Evolutionary conservation across 2,797 vertebrate species (phyloP).

Genomic region (Anguilla anguilla): DNA sequence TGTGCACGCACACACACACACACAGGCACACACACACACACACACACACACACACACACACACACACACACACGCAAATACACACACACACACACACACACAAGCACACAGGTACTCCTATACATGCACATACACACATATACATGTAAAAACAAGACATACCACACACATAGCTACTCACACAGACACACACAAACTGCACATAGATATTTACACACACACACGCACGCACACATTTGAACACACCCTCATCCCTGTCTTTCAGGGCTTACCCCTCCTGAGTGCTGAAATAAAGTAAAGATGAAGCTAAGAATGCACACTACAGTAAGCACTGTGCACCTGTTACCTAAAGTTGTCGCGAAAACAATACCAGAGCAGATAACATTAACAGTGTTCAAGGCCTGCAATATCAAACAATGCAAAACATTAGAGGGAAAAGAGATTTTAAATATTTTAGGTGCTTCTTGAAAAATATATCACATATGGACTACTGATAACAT

Average conservation of each 20-base stretch:
- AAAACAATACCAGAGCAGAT: neutral
- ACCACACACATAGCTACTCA: constrained; percentile 38
- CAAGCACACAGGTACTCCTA: constrained; percentile 35
- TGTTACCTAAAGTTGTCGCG: neutral
- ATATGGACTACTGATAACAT: neutral
- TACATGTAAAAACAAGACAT: neutral
- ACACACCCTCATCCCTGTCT: neutral
- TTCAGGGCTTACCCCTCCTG: neutral
- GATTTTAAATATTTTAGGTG: neutral
- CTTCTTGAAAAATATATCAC: neutral
- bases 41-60: constrained; percentile 28
- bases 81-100: constrained; percentile 47
- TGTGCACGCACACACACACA: neutral
- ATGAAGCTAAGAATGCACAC: neutral
- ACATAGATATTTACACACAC: constrained; percentile 26
- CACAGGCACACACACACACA: neutral
- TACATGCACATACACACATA: constrained; percentile 49
- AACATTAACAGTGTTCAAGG: neutral
- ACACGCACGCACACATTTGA: neutral
- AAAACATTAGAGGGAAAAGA: neutral
- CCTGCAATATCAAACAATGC: neutral
- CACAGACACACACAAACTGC: constrained; percentile 37
- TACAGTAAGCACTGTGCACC: neutral
- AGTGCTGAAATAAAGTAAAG: neutral
- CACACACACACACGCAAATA: constrained; percentile 43